Evolutionary conservation across 2,888 invertebrate genomes (phyloP), one percentile per base, ranked within the genome.

Genomic region (Yponomeuta evonymella): DNA sequence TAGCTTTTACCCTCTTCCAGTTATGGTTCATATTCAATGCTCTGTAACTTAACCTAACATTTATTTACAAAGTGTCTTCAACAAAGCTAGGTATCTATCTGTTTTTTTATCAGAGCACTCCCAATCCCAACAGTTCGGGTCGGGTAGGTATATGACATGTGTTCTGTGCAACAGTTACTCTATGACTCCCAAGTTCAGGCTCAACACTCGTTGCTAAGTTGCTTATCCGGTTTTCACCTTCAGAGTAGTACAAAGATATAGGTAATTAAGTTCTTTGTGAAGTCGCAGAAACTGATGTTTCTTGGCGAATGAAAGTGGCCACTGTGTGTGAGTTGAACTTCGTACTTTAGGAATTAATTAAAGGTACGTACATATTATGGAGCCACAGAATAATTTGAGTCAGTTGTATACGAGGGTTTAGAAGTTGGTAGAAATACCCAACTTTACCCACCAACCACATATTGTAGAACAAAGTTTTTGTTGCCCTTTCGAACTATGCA

Each of bases 301-400:
- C 51, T 58, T 58, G 51, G 15, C 12, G 15, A 58, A 15, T 58
- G 51, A 58, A 58, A 58, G 51, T 58, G 51, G 12, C 51, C 15
- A 58, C 51, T 58, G 51, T 58, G 51, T 51, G 51, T 58, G 51
- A 58, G 12, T 58, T 58, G 51, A 58, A 58, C 51, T 58, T 58
- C 51, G 51, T 58, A 58, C 51, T 58, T 58, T 58, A 15, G 51
- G 51, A 58, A 58, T 58, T 58, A 58, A 58, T 58, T 58, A 58
- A 58, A 58, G 51, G 51, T 58, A 58, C 3, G 51, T 58, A 12
- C 43, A 43, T 58, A 51, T 58, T 58, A 58, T 58, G 51, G 15
- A 15, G 5, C 4, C 51, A 58, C 51, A 15, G 51, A 43, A 43
- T 8, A 43, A 8, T 43, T 43, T 43, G 8, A 43, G 8, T 5